phyloP scores from a whole-genome alignment of 2,888 invertebrate species.

The Eupithecia vulgata region DNA sequence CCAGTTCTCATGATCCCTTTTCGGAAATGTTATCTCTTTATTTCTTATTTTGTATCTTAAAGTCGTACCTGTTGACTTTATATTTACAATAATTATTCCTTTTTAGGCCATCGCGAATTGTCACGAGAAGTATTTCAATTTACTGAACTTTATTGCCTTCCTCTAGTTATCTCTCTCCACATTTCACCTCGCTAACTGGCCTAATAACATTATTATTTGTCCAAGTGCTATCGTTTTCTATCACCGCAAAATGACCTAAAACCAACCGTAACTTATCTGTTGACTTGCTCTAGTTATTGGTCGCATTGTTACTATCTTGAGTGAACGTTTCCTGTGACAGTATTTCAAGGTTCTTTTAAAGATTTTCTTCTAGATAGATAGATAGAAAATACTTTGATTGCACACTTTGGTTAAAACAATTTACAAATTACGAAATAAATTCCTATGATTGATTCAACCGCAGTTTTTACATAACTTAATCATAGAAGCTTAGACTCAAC shows the following conservation, averaged over 20 bases:
- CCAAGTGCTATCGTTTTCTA: slow-evolving; percentile 27
- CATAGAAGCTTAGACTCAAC: not conserved
- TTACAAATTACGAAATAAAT: no score
- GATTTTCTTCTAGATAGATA: no score
- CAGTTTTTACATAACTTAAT: not conserved
- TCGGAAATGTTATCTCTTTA: not conserved
- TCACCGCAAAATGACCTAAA: slow-evolving; percentile 35
- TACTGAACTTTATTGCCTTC: slow-evolving; percentile 3
- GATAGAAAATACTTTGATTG: no score
- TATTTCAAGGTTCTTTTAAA: slow-evolving; percentile 13
- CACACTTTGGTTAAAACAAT: no score
- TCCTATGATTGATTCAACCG: not conserved
- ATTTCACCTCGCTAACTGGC: slow-evolving; percentile 13
- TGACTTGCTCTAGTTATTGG: slow-evolving; percentile 35
- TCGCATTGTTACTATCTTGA: slow-evolving; percentile 26
- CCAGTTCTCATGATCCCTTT: not conserved
- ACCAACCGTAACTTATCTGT: slow-evolving; percentile 31
- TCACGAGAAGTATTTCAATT: not conserved
- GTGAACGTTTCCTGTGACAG: slow-evolving; percentile 17
- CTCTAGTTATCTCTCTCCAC: not conserved
- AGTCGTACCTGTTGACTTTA: not conserved
- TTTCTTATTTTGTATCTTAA: not conserved
- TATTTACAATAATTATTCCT: slow-evolving; percentile 2
- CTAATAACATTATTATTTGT: slow-evolving; percentile 18
- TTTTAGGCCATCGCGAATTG: slow-evolving; percentile 8